Conservation (phyloP, 2,113 vertebrate genomes). For the Podocnemis expansa region DNA sequence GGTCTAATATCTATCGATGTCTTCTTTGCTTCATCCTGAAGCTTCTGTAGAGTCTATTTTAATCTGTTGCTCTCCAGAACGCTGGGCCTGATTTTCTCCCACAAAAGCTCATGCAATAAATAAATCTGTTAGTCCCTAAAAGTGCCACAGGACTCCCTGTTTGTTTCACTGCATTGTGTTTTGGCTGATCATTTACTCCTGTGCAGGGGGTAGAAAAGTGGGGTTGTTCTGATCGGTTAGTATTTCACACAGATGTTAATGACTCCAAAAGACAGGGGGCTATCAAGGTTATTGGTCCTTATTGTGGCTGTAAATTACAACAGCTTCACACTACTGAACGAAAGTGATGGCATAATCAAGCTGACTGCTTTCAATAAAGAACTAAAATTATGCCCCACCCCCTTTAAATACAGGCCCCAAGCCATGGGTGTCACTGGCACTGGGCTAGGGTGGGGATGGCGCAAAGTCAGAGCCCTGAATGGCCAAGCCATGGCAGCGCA, state of each 20-base stretch:
- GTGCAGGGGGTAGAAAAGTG: neutral
- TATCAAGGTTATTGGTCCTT: neutral
- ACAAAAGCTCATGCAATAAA: no score
- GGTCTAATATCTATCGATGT: neutral
- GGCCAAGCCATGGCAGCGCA: no score
- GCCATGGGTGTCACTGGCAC: no score
- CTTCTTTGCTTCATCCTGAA: neutral
- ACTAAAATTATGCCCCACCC: neutral
- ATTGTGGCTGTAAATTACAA: neutral
- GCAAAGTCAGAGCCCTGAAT: no score
- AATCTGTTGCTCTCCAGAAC: neutral
- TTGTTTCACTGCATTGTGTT: neutral
- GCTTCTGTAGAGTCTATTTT: neutral
- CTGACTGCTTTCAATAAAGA: neutral
- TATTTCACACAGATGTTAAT: neutral
- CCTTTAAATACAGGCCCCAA: neutral
- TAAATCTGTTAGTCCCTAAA: no score
- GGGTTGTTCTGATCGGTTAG: fast-evolving
- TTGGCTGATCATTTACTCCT: neutral
- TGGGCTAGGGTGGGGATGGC: no score
- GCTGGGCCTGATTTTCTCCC: no score
- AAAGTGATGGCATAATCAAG: neutral
- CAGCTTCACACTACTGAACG: neutral
- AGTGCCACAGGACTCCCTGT: no score
- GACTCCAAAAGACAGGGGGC: neutral